Evolutionary conservation across 2,888 invertebrate species (phyloP).

Genomic region (Ophion ellenae): DNA sequence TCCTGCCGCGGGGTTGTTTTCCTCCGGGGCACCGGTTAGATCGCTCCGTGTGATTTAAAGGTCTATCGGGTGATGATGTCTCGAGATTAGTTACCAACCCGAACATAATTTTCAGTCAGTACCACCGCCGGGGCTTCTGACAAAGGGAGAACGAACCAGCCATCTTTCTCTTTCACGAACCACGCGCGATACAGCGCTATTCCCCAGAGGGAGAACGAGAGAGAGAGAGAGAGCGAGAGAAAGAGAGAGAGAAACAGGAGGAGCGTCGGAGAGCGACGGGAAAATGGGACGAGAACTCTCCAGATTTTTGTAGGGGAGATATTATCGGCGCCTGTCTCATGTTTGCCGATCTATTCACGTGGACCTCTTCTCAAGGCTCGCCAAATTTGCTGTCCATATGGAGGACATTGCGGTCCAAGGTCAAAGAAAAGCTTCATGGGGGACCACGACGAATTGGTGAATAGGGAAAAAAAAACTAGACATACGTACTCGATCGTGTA

Average conservation of each 20-base stretch:
- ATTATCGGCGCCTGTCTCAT: not conserved
- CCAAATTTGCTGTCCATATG: not conserved
- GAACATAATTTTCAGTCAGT: constrained; percentile 74
- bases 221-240: not conserved
- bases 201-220: not conserved
- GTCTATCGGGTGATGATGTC: constrained; percentile 79
- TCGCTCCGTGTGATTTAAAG: constrained; percentile 77
- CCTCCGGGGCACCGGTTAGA: constrained; percentile 66
- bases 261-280: not conserved
- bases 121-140: not conserved
- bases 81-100: constrained; percentile 78
- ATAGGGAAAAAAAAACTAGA: not conserved
- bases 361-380: not conserved
- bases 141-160: constrained; percentile 49
- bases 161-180: constrained; percentile 23
- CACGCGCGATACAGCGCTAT: constrained; percentile 7
- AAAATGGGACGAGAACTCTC: not conserved
- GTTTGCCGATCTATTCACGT: not conserved
- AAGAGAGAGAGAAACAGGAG: not conserved
- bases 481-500: not conserved
- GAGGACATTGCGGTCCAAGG: not conserved
- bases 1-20: constrained; percentile 42
- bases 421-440: not conserved
- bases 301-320: constrained; percentile 1
- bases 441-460: not conserved